phyloP scores from a whole-genome alignment of 2,113 vertebrate species.

The Macaca mulatta region DNA sequence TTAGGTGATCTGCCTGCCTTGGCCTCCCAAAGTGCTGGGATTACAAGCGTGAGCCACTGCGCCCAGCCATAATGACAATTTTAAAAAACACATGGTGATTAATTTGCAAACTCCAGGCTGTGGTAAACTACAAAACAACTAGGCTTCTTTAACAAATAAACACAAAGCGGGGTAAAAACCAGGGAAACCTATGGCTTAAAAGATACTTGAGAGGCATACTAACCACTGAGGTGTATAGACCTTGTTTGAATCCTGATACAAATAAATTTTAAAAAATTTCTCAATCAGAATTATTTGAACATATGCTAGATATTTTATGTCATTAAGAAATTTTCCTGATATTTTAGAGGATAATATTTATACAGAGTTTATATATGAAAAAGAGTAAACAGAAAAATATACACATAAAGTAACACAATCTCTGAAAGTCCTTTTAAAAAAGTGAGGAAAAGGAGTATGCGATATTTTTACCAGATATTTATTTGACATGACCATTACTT shows the following conservation, averaged over 20 bases:
- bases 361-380: neutral
- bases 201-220: neutral
- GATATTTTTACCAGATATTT: neutral
- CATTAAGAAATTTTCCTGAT: neutral
- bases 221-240: neutral
- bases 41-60: too few relatives aligned
- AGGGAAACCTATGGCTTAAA: neutral
- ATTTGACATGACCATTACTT: neutral
- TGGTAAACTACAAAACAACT: neutral
- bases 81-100: neutral
- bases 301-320: neutral
- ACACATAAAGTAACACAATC: neutral
- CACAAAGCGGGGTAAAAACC: neutral
- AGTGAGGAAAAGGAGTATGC: neutral
- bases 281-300: neutral
- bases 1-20: too few relatives aligned
- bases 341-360: neutral
- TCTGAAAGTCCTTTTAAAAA: neutral
- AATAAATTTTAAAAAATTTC: neutral
- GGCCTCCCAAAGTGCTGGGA: too few relatives aligned
- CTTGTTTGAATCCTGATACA: neutral
- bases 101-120: neutral
- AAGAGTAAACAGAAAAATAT: neutral
- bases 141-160: neutral
- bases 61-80: neutral